Evolutionary conservation across 1,140 invertebrate genomes (phyloP).

Genomic region (Drosophila tropicalis): DNA sequence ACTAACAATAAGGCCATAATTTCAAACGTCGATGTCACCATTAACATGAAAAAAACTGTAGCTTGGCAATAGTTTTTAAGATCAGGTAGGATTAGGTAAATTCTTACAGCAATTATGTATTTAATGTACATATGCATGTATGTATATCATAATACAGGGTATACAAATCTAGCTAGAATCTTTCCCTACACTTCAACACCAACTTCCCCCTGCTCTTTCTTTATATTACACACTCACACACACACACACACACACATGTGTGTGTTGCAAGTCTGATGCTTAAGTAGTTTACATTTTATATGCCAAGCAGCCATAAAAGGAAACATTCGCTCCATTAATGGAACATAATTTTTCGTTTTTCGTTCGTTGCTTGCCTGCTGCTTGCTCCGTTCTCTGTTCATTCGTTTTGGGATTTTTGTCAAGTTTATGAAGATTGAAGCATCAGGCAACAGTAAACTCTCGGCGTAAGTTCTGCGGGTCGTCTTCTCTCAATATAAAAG

Average conservation of each 20-base stretch:
- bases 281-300: conserved; percentile 82
- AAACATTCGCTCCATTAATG: conserved; percentile 83
- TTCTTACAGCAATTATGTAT: too few relatives aligned
- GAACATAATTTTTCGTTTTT: conserved; percentile 81
- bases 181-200: conserved; percentile 4
- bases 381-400: neutral
- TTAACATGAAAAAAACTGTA: too few relatives aligned
- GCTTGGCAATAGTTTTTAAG: neutral
- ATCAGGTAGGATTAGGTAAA: too few relatives aligned
- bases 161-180: conserved; percentile 23
- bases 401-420: conserved; percentile 68
- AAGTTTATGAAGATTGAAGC: conserved; percentile 80
- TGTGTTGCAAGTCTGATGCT: conserved; percentile 61
- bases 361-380: conserved; percentile 32
- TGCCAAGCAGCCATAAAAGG: conserved; percentile 73
- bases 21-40: too few relatives aligned
- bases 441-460: conserved; percentile 33
- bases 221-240: neutral
- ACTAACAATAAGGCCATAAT: too few relatives aligned
- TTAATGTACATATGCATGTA: too few relatives aligned
- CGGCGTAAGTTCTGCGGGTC: conserved; percentile 51
- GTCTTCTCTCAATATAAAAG: conserved; percentile 58
- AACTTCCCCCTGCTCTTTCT: conserved; percentile 4
- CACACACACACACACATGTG: conserved; percentile 13
- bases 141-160: neutral